phyloP scores from a whole-genome alignment of 35 echinoderm and acorn worm species.

The Ophioderma brevispina region DNA sequence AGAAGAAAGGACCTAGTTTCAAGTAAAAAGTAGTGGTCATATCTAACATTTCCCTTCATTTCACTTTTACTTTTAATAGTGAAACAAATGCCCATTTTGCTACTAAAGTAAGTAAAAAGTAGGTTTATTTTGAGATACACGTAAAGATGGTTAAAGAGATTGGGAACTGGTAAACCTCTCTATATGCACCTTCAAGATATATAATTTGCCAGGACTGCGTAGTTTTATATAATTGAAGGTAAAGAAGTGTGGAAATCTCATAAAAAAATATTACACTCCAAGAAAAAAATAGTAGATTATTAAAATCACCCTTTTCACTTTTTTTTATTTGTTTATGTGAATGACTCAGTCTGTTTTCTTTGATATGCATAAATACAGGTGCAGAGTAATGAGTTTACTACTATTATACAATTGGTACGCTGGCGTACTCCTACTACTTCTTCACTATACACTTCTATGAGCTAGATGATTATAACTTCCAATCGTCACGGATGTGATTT shows the following conservation, averaged over 20 bases:
- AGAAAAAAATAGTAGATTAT: neutral
- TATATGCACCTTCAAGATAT: no score
- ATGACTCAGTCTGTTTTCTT: neutral
- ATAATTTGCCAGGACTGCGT: neutral
- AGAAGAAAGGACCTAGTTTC: no score
- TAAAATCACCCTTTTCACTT: neutral
- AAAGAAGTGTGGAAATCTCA: no score
- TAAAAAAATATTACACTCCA: no score
- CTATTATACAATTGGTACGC: constrained; percentile 58
- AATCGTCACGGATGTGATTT: constrained; percentile 48
- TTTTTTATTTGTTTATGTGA: neutral
- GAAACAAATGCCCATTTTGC: no score
- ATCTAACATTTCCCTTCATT: no score
- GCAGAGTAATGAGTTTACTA: constrained; percentile 61
- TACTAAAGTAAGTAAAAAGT: no score
- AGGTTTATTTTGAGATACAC: no score
- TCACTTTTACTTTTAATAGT: no score
- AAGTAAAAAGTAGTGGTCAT: no score
- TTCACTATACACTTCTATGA: constrained; percentile 59
- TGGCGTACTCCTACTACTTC: constrained; percentile 68
- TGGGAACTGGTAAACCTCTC: no score
- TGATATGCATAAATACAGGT: neutral
- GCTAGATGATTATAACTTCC: constrained; percentile 30
- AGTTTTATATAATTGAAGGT: neutral
- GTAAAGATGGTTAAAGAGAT: no score